These are phyloP conservation scores for Sinella curviseta DNA, from an alignment of 1,140 invertebrate species.

Conservation along the genomic window DNA sequence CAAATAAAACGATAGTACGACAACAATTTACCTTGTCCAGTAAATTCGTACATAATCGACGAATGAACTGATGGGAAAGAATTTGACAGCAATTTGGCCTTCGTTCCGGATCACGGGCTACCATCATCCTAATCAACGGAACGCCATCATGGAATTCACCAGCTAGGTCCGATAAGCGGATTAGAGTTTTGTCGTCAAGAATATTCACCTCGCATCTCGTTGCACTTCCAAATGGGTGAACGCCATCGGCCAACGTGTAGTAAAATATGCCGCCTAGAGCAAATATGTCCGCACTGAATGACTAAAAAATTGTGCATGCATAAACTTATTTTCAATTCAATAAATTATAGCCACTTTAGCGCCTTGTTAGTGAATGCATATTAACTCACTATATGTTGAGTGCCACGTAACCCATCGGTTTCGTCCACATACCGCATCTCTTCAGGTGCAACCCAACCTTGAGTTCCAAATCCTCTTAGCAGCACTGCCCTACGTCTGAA, in stretches of 20 bases:
- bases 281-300: slow-evolving; percentile 94
- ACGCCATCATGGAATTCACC: neutral
- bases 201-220: slow-evolving; percentile 90
- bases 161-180: neutral
- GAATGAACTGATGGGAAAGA: too few species aligned
- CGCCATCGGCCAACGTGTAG: slow-evolving; percentile 86
- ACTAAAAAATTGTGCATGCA: slow-evolving; percentile 62
- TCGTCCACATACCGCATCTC: too few species aligned
- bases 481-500: neutral
- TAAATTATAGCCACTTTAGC: neutral
- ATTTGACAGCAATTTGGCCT: neutral
- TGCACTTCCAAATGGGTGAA: slow-evolving; percentile 93
- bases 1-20: too few species aligned
- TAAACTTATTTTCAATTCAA: neutral
- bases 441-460: too few species aligned
- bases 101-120: neutral
- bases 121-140: neutral
- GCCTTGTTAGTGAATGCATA: too few species aligned
- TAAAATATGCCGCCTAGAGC: slow-evolving; percentile 97
- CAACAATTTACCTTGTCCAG: too few species aligned
- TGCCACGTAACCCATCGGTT: too few species aligned
- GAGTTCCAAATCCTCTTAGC: neutral
- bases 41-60: too few species aligned
- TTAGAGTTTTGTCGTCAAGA: slow-evolving; percentile 55
- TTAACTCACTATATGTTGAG: too few species aligned